phyloP scores from a whole-genome alignment of 2,797 vertebrate genomes.

The Cuculus canorus region DNA sequence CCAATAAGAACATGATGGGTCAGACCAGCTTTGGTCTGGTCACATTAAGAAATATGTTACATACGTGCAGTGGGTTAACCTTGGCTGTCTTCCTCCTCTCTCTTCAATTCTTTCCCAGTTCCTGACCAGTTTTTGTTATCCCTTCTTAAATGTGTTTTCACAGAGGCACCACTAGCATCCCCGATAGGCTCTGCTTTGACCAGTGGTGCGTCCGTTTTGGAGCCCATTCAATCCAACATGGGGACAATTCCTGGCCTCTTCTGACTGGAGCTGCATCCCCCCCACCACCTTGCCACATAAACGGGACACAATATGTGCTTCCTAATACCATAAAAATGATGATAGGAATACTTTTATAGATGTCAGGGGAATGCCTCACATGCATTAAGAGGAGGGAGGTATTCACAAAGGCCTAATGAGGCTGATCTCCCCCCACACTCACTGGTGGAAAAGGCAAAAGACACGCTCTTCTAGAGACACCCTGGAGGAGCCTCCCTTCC shows the following conservation, averaged over 20 bases:
- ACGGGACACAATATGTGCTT: not conserved
- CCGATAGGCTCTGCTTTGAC: not conserved
- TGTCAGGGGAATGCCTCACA: not conserved
- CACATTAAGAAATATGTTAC: no score
- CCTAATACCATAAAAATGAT: not conserved
- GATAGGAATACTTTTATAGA: not conserved
- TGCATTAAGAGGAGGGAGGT: not conserved
- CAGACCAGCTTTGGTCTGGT: no score
- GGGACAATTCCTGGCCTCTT: not conserved
- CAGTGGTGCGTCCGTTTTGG: not conserved
- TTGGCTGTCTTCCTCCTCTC: not conserved
- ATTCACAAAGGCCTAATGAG: not conserved
- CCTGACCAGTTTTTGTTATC: not conserved
- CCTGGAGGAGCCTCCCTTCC: not conserved
- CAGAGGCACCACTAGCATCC: not conserved
- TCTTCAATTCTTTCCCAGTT: not conserved
- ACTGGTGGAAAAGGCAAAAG: not conserved
- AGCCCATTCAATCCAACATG: not conserved
- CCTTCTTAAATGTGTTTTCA: not conserved
- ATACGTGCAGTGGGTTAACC: fast-evolving
- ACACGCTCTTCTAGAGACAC: not conserved
- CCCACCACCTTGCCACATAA: fast-evolving
- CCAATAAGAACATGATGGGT: not conserved
- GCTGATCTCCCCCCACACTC: not conserved
- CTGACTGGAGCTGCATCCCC: not conserved